phyloP scores from a whole-genome alignment of 2,797 vertebrate species.

The Ceyx erithaca region DNA sequence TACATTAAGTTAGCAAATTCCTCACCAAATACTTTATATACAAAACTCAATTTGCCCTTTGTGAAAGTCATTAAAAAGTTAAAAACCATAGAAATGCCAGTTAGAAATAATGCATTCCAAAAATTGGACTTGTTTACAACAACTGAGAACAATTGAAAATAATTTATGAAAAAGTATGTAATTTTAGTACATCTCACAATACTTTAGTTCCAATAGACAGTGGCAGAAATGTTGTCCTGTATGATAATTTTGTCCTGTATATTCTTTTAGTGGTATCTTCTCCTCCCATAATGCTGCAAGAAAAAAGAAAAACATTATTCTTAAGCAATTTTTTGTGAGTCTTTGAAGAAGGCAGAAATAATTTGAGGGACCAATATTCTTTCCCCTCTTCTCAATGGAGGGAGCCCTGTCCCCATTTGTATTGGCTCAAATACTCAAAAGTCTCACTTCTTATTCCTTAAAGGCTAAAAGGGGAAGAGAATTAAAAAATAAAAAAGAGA shows the following conservation, averaged over 20 bases:
- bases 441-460: not conserved
- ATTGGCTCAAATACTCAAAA: not conserved
- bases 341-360: not conserved
- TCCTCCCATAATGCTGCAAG: conserved; percentile 38
- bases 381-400: not conserved
- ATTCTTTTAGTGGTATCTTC: conserved; percentile 52
- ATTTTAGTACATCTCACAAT: conserved; percentile 61
- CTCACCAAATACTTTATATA: conserved; percentile 84
- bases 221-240: conserved; percentile 52
- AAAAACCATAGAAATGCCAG: conserved; percentile 82
- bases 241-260: conserved; percentile 39
- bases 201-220: conserved; percentile 59
- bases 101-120: conserved; percentile 78
- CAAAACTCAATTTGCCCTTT: conserved; percentile 78
- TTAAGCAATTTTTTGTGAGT: not conserved
- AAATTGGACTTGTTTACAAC: conserved; percentile 75
- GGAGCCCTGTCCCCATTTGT: not conserved
- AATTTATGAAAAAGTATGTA: conserved; percentile 74
- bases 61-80: conserved; percentile 82
- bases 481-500: not conserved
- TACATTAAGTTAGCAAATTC: conserved; percentile 82
- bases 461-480: not conserved
- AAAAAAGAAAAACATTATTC: not conserved
- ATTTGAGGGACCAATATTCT: not conserved
- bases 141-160: conserved; percentile 73